These are phyloP conservation scores for Nymphalis io DNA, from an alignment of 1,140 invertebrate genomes.

Conservation along the genomic window DNA sequence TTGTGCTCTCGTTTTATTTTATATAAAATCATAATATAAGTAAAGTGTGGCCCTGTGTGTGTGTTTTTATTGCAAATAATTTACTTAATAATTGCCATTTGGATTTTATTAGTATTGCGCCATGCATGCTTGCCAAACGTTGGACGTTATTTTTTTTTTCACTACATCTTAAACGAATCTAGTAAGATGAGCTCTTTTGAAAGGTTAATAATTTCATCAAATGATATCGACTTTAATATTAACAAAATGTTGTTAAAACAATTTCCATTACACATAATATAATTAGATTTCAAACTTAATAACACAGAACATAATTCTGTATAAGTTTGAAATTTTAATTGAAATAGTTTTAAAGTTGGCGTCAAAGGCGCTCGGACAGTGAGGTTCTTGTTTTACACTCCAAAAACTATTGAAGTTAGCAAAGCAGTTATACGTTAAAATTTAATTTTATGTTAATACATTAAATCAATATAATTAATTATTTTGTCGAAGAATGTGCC, in stretches of 20 bases:
- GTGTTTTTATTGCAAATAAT: no score
- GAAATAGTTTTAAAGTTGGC: slow-evolving; percentile 26
- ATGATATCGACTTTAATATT: no score
- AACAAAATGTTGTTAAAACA: slow-evolving; percentile 7
- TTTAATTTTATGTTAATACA: slow-evolving; percentile 9
- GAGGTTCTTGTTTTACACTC: slow-evolving; percentile 25
- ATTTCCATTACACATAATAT: slow-evolving; percentile 10
- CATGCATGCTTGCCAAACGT: no score
- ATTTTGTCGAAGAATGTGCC: neutral
- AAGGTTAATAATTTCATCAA: no score
- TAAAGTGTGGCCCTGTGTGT: no score
- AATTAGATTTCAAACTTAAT: slow-evolving; percentile 14
- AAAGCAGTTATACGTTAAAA: slow-evolving; percentile 5
- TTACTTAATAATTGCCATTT: no score
- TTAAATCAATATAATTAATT: neutral
- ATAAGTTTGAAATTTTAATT: slow-evolving; percentile 33
- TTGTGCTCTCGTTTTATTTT: no score
- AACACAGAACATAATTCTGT: slow-evolving; percentile 22
- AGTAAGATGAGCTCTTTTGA: no score
- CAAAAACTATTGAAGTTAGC: slow-evolving; percentile 26
- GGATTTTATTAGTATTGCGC: no score
- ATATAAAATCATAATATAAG: no score
- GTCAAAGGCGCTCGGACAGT: slow-evolving; percentile 32
- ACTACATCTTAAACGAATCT: no score
- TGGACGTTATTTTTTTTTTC: no score